These are phyloP conservation scores for Clunio marinus DNA, from an alignment of 2,888 invertebrate species.

Conservation along the genomic window DNA sequence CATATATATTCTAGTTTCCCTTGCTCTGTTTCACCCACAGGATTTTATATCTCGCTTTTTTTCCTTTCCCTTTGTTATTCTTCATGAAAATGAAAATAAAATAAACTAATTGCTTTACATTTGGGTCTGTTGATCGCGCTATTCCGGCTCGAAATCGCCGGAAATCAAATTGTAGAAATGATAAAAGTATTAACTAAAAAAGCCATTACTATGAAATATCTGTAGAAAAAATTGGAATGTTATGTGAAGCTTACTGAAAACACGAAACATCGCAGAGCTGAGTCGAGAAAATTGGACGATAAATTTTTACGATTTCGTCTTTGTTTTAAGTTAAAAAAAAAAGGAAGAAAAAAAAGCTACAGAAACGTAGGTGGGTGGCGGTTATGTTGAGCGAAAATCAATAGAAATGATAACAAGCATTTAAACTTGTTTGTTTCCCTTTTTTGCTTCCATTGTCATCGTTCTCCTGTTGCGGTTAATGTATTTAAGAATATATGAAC, in stretches of 20 bases:
- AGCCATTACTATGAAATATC: neutral
- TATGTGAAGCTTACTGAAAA: too few relatives aligned
- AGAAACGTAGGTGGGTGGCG: neutral
- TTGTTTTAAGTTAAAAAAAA: neutral
- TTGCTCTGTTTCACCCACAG: too few relatives aligned
- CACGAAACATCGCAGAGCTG: neutral
- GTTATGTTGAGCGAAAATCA: neutral
- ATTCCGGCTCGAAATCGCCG: neutral
- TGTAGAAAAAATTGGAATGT: neutral
- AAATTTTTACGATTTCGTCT: neutral
- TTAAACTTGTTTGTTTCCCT: constrained; percentile 6
- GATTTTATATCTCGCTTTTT: too few relatives aligned
- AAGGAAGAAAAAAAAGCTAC: neutral
- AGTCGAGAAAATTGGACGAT: neutral
- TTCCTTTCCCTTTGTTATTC: too few relatives aligned
- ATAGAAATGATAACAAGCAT: constrained; percentile 7
- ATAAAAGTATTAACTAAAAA: constrained; percentile 7
- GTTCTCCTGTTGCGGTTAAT: constrained; percentile 7
- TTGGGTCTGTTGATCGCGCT: neutral
- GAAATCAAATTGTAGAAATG: neutral
- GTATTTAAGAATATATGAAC: neutral
- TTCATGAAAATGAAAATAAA: neutral
- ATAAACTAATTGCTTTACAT: neutral
- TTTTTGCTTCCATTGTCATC: neutral
- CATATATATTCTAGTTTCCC: too few relatives aligned